Evolutionary conservation across 1,140 invertebrate genomes (phyloP), one percentile per base, ranked within the genome.

Genomic region (Pseudobourletiella spinata): DNA sequence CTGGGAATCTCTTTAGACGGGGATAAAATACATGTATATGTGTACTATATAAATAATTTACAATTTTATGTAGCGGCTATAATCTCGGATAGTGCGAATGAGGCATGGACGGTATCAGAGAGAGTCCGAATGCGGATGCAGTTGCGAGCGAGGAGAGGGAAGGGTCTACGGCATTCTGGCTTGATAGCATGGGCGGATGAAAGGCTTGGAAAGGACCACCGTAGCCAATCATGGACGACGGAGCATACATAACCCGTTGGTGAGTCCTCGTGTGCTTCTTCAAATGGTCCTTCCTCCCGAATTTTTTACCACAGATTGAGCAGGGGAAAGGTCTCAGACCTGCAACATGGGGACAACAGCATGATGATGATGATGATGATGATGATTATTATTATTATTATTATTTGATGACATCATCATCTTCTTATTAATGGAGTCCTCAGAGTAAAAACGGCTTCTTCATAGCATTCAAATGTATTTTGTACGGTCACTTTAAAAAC

Each of bases 201-300:
- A 57, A 46, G 24, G 26, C 32, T 42, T 59, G 56, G 39, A 67
- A 70, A 57, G 65, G 68, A 60, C 65, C 62, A 18, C 59, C 65
- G 44, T 59, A 67, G 29, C 68, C 65, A 67, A 67, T 66, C 58
- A 66, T 51, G 26, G 39, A 50, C 29, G 63, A 26, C 20, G 64
- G 28, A 29, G 22, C 55, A 29, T 61, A 69, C 52, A 69, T 56
- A 1, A 66, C 57, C 52, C 69, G 58, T 62, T 73, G 79, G 73
- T 89, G 87, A 0, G 87, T 91, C 52, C 83, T 80, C 0, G 80
- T 83, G 70, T 91, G 88, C 70, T 90, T 91, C 73, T 90, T 90
- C 46, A 91, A 72, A 73, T 91, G 88, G 73, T 95, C 91, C 65
- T 94, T 87, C 16, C 91, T 80, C 0, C 91, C 91, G 71, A 95